phyloP scores from a whole-genome alignment of 2,888 invertebrate species.

The Drepana falcataria region DNA sequence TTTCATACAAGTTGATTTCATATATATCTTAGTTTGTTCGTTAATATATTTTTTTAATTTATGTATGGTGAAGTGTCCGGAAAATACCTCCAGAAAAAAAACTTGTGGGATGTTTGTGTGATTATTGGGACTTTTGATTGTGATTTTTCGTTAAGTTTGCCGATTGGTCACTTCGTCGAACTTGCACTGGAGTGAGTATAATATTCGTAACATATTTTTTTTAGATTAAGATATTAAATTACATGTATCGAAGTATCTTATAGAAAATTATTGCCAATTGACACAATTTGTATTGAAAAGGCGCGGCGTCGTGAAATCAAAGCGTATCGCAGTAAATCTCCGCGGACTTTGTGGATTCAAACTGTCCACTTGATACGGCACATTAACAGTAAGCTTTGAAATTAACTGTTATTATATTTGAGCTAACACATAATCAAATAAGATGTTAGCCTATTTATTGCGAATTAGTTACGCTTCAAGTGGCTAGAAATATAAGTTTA shows the following conservation, averaged over 20 bases:
- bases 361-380: slow-evolving; percentile 66
- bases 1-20: neutral
- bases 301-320: slow-evolving; percentile 55
- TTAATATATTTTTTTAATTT: slow-evolving; percentile 14
- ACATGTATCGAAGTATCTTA: slow-evolving; percentile 11
- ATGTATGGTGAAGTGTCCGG: slow-evolving; percentile 33
- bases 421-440: neutral
- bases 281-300: slow-evolving; percentile 41
- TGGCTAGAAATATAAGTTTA: no score
- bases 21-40: slow-evolving; percentile 4
- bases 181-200: slow-evolving; percentile 60
- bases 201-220: no score
- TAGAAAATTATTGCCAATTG: slow-evolving; percentile 46
- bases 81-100: slow-evolving; percentile 30
- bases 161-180: slow-evolving; percentile 38
- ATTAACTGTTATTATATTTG: slow-evolving; percentile 45
- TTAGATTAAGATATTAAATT: slow-evolving; percentile 11
- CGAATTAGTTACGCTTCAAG: neutral
- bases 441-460: slow-evolving; percentile 2
- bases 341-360: slow-evolving; percentile 52
- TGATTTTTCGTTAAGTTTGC: slow-evolving; percentile 38
- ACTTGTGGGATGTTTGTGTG: slow-evolving; percentile 72
- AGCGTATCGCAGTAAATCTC: slow-evolving; percentile 71
- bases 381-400: slow-evolving; percentile 57
- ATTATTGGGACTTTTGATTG: slow-evolving; percentile 45